Percentiles rank a stretch among this genome's conserved stretches.
Conservation (phyloP, 1,140 invertebrate species). For the Plodia interpunctella region DNA sequence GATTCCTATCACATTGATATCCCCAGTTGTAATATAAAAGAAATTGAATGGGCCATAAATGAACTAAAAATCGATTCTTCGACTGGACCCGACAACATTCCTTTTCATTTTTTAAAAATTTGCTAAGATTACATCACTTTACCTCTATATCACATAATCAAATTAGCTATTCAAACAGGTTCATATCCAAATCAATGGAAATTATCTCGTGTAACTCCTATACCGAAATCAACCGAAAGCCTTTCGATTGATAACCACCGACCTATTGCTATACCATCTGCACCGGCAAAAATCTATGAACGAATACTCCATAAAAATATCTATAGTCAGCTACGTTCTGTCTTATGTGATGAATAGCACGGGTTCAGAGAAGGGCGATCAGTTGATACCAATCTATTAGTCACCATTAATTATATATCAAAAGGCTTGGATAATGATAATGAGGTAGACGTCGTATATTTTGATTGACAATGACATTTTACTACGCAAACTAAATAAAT, state of each 20-base stretch:
- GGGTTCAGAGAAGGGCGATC: conserved; percentile 6
- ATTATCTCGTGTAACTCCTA: no score
- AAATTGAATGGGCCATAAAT: no score
- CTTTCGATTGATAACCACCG: neutral
- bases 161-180: no score
- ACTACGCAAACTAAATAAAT: neutral
- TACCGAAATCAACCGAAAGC: no score
- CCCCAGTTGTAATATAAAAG: no score
- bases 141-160: no score
- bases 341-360: conserved; percentile 7
- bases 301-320: neutral
- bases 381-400: conserved; percentile 3
- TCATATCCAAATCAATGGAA: no score
- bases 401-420: conserved; percentile 3
- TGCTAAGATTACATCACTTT: no score
- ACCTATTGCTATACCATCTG: conserved; percentile 5
- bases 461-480: conserved; percentile 11
- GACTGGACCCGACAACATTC: no score
- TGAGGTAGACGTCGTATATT: conserved; percentile 10
- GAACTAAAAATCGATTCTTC: no score
- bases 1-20: no score
- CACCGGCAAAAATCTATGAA: conserved; percentile 5
- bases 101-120: no score
- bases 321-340: neutral
- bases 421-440: neutral